Evolutionary conservation across 2,113 vertebrate genomes (phyloP).

Genomic region (Budorcas taxicolor): DNA sequence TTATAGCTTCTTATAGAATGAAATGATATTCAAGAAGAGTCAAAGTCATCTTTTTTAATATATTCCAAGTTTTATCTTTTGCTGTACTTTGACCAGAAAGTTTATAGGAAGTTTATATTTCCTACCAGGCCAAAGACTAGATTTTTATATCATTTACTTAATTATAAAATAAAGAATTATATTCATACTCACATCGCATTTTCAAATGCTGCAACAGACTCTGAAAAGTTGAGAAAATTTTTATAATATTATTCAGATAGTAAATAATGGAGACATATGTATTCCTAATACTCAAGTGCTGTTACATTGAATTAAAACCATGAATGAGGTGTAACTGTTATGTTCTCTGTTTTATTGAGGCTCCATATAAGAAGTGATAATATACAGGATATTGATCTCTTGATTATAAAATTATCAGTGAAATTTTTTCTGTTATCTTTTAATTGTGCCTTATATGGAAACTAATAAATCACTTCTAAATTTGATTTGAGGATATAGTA

Average conservation of each 20-base stretch:
- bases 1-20: background rate
- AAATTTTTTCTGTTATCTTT: background rate
- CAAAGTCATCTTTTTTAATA: background rate
- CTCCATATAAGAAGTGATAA: background rate
- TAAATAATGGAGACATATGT: background rate
- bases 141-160: background rate
- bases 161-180: background rate
- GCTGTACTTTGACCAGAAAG: background rate
- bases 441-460: background rate
- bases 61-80: background rate
- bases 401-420: background rate
- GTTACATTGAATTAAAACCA: background rate
- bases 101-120: slow-evolving; percentile 10
- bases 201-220: background rate
- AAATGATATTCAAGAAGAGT: background rate
- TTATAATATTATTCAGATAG: background rate
- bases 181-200: background rate
- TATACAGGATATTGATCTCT: background rate
- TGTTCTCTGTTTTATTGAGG: background rate
- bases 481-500: background rate
- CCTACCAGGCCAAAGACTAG: background rate
- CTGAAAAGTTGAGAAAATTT: background rate
- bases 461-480: background rate
- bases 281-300: slow-evolving; percentile 1
- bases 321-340: background rate